Evolutionary conservation across 2,888 invertebrate species (phyloP).

Genomic region (Parnassius smintheus): DNA sequence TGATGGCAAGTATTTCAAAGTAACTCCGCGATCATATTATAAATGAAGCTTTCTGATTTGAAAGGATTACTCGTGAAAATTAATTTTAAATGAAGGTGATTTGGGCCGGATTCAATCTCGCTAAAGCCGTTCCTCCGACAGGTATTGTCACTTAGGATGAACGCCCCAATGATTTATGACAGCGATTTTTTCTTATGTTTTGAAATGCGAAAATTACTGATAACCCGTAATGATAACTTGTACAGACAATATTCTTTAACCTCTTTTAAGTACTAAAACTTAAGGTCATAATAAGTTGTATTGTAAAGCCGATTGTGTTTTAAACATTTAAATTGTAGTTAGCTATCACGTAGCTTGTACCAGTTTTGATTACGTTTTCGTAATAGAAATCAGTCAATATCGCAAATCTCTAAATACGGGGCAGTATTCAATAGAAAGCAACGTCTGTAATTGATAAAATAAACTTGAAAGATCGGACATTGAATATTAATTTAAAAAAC

Average conservation of each 20-base stretch:
- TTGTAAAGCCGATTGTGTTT: too few species aligned
- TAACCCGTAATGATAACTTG: constrained; percentile 1
- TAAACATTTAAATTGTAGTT: too few species aligned
- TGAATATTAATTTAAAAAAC: not conserved
- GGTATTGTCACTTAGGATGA: constrained; percentile 26
- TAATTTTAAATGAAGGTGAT: constrained; percentile 28
- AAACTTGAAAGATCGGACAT: not conserved
- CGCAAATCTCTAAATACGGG: too few species aligned
- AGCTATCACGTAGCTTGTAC: too few species aligned
- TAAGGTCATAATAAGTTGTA: too few species aligned
- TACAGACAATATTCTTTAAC: too few species aligned
- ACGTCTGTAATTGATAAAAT: not conserved
- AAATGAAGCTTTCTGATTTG: constrained; percentile 26
- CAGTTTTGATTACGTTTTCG: too few species aligned
- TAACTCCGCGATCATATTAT: constrained; percentile 16
- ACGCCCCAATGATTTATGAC: constrained; percentile 26
- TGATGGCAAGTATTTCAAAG: constrained; percentile 11
- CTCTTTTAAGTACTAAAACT: too few species aligned
- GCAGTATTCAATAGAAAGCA: too few species aligned
- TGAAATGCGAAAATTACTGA: constrained; percentile 8
- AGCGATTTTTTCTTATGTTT: constrained; percentile 12
- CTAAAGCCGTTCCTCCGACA: constrained; percentile 23
- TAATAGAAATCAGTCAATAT: too few species aligned
- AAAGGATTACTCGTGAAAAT: constrained; percentile 27
- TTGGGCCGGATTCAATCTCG: constrained; percentile 22